Percentiles rank a stretch among this genome's conserved stretches.
phyloP scores from a whole-genome alignment of 2,113 vertebrate species.

The Tychaedon coryphoeus region DNA sequence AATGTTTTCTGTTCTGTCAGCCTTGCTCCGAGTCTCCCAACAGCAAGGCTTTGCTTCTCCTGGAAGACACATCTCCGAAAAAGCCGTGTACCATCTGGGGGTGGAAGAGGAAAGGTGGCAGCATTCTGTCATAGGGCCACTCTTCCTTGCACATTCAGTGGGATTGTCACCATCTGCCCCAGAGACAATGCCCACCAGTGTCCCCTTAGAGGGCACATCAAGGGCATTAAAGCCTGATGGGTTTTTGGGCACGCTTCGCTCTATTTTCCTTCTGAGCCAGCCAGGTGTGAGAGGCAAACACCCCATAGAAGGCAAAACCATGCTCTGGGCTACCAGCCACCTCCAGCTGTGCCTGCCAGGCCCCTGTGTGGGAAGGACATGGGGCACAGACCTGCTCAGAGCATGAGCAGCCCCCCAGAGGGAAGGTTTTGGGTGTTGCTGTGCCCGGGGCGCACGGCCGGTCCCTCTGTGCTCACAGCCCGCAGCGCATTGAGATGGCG shows the following conservation, averaged over 20 bases:
- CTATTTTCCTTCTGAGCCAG: background rate
- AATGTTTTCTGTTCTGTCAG: background rate
- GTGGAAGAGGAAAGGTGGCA: background rate
- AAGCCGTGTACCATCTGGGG: accelerated
- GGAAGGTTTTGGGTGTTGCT: background rate
- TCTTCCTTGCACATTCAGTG: background rate
- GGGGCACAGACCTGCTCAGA: background rate
- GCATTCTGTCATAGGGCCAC: background rate
- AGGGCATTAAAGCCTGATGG: background rate
- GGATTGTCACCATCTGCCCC: background rate
- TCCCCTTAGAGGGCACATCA: background rate
- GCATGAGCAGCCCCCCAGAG: accelerated
- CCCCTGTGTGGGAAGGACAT: accelerated
- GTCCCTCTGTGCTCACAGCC: background rate
- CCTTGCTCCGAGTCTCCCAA: background rate
- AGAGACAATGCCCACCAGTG: background rate
- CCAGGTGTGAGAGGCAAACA: background rate
- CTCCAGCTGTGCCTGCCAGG: background rate
- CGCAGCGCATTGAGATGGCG: background rate
- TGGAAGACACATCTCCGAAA: background rate
- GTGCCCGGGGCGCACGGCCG: accelerated
- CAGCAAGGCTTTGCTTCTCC: background rate
- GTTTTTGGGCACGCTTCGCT: accelerated
- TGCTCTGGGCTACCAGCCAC: accelerated
- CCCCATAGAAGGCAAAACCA: background rate